A percentile compares a stretch with the other conserved stretches of the same genome.
Conservation (phyloP, 1,140 invertebrate genomes). For the Hydropsyche tenuis region DNA sequence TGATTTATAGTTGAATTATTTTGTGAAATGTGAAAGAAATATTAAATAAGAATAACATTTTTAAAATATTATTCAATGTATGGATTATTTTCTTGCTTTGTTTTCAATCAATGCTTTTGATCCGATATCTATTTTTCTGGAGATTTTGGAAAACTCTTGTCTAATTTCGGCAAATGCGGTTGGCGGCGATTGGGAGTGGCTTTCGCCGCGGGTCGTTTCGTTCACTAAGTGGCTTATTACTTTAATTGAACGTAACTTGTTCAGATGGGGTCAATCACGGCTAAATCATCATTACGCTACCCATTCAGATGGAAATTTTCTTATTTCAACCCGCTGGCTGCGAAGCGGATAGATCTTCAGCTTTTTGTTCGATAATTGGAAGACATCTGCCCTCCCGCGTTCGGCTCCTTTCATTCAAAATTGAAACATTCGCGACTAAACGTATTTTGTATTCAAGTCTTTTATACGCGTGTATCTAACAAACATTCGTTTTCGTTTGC, state of each 20-base stretch:
- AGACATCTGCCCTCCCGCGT: not conserved
- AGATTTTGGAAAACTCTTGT: constrained; percentile 11
- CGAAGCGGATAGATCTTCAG: constrained; percentile 33
- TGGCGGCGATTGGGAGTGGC: not conserved
- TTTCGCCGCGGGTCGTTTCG: constrained; percentile 6
- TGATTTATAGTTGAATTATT: too few relatives aligned
- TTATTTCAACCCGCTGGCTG: constrained; percentile 30
- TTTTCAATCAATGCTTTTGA: too few relatives aligned
- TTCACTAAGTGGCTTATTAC: constrained; percentile 45
- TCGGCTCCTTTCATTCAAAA: too few relatives aligned
- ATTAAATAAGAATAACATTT: too few relatives aligned
- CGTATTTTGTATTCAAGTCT: not conserved
- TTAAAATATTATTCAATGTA: too few relatives aligned
- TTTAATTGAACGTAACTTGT: constrained; percentile 45
- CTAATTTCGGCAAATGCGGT: not conserved
- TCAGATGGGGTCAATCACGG: constrained; percentile 42
- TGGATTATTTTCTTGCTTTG: too few relatives aligned
- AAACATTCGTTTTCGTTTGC: not conserved
- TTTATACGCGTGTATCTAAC: not conserved
- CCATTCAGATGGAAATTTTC: constrained; percentile 47
- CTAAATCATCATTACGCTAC: constrained; percentile 45
- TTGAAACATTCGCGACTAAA: not conserved
- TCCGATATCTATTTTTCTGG: too few relatives aligned
- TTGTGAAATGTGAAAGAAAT: too few relatives aligned
- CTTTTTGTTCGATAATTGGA: constrained; percentile 26